Base-by-base conservation (phyloP, 2,113 vertebrate species). In the Noctilio leporinus region DNA sequence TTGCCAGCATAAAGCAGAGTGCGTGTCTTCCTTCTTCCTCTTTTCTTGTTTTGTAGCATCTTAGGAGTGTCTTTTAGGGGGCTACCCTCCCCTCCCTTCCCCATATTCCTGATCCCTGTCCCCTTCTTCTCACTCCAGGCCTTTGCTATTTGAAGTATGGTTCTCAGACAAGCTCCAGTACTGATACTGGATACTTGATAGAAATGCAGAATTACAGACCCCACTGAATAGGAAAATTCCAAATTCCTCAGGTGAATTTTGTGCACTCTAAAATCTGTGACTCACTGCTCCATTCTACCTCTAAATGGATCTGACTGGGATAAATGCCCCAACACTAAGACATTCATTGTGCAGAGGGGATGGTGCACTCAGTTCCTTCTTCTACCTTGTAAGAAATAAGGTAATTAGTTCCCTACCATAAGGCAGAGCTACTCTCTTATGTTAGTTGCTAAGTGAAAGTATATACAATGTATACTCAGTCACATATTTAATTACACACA, bases 361-460 rank as follows among this genome's bases (percentile, higher is more conserved):
- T 89, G 49, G 53, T 73, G 1, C 28, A n/a, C 20, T 94, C 22
- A 62, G 2, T 26, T 65, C 6, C 59, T n/a, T 88, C 57, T 91
- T 69, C 80, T 33, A 47, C 51, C 40, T 78, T 43, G 64, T 64
- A 69, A 51, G 53, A 95, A 93, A 82, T 65, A 20, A 88, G 15
- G 26, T 45, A 59, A 51, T 85, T 78, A 38, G 12, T 70, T 92
- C 57, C n/a, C 33, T 96, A 55, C 33, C 57, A 65, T 67, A 70
- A 93, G 93, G 45, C 33, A 75, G 43, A 75, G 28, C 11, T 53
- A 75, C n/a, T 82, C 5, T 77, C 72, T n/a, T 75, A 53, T 28
- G 64, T 80, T 59, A 57, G 49, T 83, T 64, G 26, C 64, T 49
- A 93, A 84, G 43, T 59, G 80, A 92, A 96, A 93, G 86, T 89